A percentile compares a stretch with the other conserved stretches of the same genome.
phyloP scores from a whole-genome alignment of 1,140 invertebrate species.

The Phenacoccus solenopsis region DNA sequence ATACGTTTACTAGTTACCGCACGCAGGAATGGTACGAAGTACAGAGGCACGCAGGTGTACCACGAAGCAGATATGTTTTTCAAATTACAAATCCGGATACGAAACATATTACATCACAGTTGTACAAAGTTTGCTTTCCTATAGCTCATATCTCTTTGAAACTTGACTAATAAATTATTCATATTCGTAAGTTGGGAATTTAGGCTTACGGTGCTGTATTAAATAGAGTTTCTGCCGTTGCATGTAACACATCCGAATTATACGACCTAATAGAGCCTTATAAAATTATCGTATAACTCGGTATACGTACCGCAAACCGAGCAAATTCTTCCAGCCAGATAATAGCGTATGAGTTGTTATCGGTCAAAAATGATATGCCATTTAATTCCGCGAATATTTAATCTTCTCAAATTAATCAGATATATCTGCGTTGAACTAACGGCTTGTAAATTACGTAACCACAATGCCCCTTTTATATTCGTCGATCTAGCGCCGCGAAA shows the following conservation, averaged over 20 bases:
- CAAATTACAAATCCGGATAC: not conserved
- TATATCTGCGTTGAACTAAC: too few relatives aligned
- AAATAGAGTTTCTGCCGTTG: not conserved
- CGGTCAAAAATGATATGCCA: not conserved
- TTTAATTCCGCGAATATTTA: not conserved
- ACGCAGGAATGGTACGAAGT: not conserved
- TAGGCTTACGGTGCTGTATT: not conserved
- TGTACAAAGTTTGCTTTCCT: conserved; percentile 1
- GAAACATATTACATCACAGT: conserved; percentile 2
- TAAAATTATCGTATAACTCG: not conserved
- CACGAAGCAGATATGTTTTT: not conserved
- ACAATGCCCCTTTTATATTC: too few relatives aligned
- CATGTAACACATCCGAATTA: too few relatives aligned
- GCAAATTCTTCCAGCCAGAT: not conserved
- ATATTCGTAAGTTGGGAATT: conserved; percentile 5
- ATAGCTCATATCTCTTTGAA: conserved; percentile 11
- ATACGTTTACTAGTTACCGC: too few relatives aligned
- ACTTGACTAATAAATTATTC: conserved; percentile 17
- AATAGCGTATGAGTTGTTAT: not conserved
- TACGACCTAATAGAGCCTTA: not conserved
- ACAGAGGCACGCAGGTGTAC: not conserved
- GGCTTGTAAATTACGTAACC: too few relatives aligned
- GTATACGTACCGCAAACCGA: not conserved
- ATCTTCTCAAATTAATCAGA: not conserved
- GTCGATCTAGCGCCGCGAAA: too few relatives aligned